Conservation (phyloP, 2,888 invertebrate species). For the Andrena bucephala region DNA sequence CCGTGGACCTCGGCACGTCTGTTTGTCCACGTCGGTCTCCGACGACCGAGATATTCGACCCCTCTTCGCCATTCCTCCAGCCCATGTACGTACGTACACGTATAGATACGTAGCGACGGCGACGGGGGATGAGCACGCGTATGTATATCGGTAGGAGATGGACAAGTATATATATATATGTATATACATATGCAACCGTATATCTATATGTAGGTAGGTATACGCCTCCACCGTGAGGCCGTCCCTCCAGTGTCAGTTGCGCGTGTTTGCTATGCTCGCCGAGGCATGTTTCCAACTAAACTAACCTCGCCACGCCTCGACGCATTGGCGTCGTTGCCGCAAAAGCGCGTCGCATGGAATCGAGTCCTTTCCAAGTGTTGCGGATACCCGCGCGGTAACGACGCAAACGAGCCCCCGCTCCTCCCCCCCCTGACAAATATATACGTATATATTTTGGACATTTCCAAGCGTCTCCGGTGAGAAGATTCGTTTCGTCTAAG, state of each 20-base stretch:
- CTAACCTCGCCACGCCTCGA: slow-evolving; percentile 82
- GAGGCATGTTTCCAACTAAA: slow-evolving; percentile 83
- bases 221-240: slow-evolving; percentile 69
- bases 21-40: slow-evolving; percentile 83
- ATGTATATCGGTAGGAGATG: slow-evolving; percentile 32
- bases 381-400: slow-evolving; percentile 59
- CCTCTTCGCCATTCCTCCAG: slow-evolving; percentile 59
- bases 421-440: background rate
- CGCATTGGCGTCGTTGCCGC: slow-evolving; percentile 78
- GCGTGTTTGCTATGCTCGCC: slow-evolving; percentile 83
- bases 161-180: slow-evolving; percentile 31
- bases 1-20: slow-evolving; percentile 81
- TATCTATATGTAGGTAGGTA: slow-evolving; percentile 34
- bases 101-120: slow-evolving; percentile 22
- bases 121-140: background rate
- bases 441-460: slow-evolving; percentile 14
- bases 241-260: slow-evolving; percentile 82
- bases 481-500: background rate
- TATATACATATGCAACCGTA: slow-evolving; percentile 28
- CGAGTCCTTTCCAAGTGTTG: slow-evolving; percentile 64
- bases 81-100: slow-evolving; percentile 15
- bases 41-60: slow-evolving; percentile 76
- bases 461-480: background rate
- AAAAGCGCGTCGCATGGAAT: slow-evolving; percentile 66
- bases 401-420: slow-evolving; percentile 30